Evolutionary conservation across 2,888 invertebrate genomes (phyloP).

Genomic region (Synergus umbraculus): DNA sequence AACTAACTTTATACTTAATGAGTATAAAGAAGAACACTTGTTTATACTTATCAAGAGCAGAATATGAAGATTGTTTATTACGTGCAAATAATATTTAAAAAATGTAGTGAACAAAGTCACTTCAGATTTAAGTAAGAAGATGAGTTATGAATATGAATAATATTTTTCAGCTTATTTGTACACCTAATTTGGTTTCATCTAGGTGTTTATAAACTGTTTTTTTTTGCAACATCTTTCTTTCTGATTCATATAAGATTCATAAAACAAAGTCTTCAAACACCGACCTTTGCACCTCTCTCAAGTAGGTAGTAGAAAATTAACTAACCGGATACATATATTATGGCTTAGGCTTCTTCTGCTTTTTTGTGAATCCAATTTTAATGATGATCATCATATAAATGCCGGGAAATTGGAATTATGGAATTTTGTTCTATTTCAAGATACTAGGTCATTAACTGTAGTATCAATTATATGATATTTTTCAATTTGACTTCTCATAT

Average conservation of each 20-base stretch:
- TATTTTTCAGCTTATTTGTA: background rate
- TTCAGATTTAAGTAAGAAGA: no score
- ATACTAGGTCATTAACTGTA: background rate
- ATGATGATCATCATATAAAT: background rate
- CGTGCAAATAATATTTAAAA: background rate
- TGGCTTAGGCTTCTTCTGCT: background rate
- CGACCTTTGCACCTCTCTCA: background rate
- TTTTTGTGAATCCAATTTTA: background rate
- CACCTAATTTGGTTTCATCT: background rate
- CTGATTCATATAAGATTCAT: background rate
- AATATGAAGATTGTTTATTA: background rate
- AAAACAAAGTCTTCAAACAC: background rate
- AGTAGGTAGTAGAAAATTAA: background rate
- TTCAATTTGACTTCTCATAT: background rate
- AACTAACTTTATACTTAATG: background rate
- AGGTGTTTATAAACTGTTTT: background rate
- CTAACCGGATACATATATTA: background rate
- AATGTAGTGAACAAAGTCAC: no score
- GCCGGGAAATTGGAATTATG: background rate
- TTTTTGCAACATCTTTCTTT: background rate
- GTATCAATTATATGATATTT: background rate
- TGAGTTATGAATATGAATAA: background rate
- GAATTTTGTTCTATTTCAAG: slow-evolving; percentile 1
- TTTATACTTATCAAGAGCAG: background rate
- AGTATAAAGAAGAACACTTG: no score